Percentiles rank a stretch among this genome's conserved stretches.
Conservation (phyloP, 2,797 vertebrate genomes). For the Cheracebus regulus region DNA sequence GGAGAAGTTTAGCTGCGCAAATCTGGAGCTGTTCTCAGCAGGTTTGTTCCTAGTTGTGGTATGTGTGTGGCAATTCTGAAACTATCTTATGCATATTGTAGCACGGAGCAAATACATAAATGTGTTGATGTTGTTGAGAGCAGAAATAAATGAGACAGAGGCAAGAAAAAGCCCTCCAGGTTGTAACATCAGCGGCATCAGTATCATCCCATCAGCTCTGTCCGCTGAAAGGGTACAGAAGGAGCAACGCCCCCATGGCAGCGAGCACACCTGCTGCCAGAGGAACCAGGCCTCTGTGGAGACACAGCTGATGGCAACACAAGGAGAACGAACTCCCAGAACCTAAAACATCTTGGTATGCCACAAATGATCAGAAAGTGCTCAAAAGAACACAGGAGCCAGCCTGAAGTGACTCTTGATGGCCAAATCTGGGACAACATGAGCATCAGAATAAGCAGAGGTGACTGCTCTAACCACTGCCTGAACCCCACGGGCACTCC, state of each 20-base stretch:
- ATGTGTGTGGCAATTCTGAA: rapidly evolving
- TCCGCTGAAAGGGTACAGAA: rapidly evolving
- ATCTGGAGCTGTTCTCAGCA: background rate
- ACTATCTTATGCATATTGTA: rapidly evolving
- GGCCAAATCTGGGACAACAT: background rate
- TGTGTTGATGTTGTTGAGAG: rapidly evolving
- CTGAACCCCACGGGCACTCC: background rate
- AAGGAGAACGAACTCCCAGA: background rate
- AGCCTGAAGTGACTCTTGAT: background rate
- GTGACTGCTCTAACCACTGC: background rate
- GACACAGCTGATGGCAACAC: rapidly evolving
- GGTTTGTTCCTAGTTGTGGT: rapidly evolving
- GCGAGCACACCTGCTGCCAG: background rate
- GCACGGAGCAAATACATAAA: background rate
- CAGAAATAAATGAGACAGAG: too few relatives aligned
- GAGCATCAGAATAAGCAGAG: background rate
- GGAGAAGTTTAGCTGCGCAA: background rate
- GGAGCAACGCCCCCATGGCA: rapidly evolving
- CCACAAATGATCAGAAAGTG: background rate
- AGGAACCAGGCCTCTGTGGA: background rate
- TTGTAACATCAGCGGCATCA: rapidly evolving
- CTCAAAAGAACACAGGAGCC: background rate
- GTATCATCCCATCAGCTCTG: background rate
- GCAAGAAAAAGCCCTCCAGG: background rate
- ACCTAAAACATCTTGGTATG: background rate